phyloP scores from a whole-genome alignment of 2,888 invertebrate genomes.

The Calephelis perditalis region DNA sequence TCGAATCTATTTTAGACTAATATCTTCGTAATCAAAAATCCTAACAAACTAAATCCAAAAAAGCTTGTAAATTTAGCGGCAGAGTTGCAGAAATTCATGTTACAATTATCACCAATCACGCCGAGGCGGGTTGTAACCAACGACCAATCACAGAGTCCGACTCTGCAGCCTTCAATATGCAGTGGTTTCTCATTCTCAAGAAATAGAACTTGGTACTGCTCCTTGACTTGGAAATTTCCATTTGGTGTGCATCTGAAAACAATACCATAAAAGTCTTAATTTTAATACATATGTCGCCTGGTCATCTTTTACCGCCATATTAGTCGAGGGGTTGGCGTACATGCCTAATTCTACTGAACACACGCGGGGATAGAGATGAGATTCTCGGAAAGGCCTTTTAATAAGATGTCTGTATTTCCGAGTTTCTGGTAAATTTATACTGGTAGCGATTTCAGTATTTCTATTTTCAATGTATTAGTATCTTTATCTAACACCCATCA shows the following conservation, averaged over 20 bases:
- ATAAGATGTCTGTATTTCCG: too few relatives aligned
- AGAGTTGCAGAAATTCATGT: slow-evolving; percentile 74
- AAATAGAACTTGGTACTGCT: slow-evolving; percentile 77
- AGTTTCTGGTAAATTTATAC: too few relatives aligned
- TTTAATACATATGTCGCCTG: too few relatives aligned
- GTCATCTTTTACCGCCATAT: too few relatives aligned
- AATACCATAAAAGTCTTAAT: neutral
- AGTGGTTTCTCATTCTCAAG: slow-evolving; percentile 85
- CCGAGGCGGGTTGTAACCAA: slow-evolving; percentile 80
- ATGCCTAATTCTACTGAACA: too few relatives aligned
- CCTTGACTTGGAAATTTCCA: slow-evolving; percentile 60
- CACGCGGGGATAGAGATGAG: too few relatives aligned
- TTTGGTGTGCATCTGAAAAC: slow-evolving; percentile 73
- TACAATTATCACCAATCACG: slow-evolving; percentile 74
- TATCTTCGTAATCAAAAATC: slow-evolving; percentile 22
- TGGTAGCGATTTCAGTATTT: too few relatives aligned
- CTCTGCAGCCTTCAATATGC: slow-evolving; percentile 82
- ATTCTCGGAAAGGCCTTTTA: too few relatives aligned
- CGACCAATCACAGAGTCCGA: slow-evolving; percentile 88
- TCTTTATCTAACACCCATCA: too few relatives aligned
- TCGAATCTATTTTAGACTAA: slow-evolving; percentile 11
- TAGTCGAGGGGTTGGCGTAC: too few relatives aligned
- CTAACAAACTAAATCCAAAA: slow-evolving; percentile 24
- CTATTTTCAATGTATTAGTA: too few relatives aligned
- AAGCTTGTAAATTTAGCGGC: slow-evolving; percentile 35